Base-by-base conservation (phyloP, 2,797 vertebrate species). In the Novumbra hubbsi region DNA sequence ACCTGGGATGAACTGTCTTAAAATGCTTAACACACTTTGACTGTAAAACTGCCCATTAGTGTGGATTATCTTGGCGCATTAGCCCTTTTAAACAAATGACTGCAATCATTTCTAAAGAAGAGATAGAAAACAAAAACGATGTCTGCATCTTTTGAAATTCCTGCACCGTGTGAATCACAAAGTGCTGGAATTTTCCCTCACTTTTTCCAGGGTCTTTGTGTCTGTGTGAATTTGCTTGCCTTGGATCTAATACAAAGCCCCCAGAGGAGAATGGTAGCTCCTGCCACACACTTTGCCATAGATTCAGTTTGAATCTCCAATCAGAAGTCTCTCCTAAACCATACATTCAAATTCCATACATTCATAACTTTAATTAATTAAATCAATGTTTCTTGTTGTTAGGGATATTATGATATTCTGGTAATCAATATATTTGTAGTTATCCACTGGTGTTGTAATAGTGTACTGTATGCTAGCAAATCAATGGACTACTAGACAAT, bases 241-340 rank as follows among this genome's bases (percentile, higher is more conserved):
- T 90, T 89, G 86, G 88, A 90, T 68, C 75, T 82, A 77, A 85
- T 80, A 92, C 88, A 93, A 93, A 91, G 90, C 77, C 83, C 88
- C 84, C 72, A 14, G 76, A 89, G 78, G 85, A 92, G 87, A 89
- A 84, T 86, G 80, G 82, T 77, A 63, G 81, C 88, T 48, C 71
- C 86, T 64, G 27, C 84, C 63, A 32, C 63, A 32, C 63, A 65
- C 63, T 30, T 32, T 16, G 11, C 12, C 27, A 52, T n/a, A 63
- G 15, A 38, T 45, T 17, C 30, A 14, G 15, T 64, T 64, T 32
- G 15, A 64, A 16, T 19, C 15, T 8, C 28, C 15, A 19, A 28
- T 65, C 28, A 32, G 63, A 14, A 19, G 63, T 34, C 63, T 62
- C 4, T 30, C 27, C 62, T 64, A 16, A 78, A 85, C 76, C 75